These are phyloP conservation scores for Psilanteris sp. DNA, from an alignment of 1,140 invertebrate genomes.

Conservation along the genomic window DNA sequence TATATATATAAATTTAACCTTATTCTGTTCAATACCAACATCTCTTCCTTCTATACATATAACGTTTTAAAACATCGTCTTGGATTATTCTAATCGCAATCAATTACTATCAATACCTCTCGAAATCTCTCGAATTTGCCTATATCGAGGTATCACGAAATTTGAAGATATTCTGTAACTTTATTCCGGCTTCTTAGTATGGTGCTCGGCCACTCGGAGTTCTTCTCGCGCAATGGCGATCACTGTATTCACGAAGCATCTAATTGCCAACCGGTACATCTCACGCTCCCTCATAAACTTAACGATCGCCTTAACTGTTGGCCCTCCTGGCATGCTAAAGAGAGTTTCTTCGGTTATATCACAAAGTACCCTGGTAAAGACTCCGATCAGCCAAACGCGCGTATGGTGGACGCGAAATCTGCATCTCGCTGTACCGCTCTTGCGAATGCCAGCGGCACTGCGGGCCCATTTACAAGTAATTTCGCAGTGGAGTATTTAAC, in stretches of 20 bases:
- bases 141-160: slow-evolving; percentile 6
- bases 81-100: too few species aligned
- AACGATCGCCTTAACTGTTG: slow-evolving; percentile 69
- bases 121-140: too few species aligned
- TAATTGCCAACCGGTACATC: slow-evolving; percentile 63
- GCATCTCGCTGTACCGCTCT: slow-evolving; percentile 59
- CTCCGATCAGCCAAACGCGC: slow-evolving; percentile 51
- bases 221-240: slow-evolving; percentile 59
- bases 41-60: too few species aligned
- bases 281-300: slow-evolving; percentile 67
- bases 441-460: slow-evolving; percentile 50
- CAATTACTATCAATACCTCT: too few species aligned
- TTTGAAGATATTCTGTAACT: slow-evolving; percentile 12
- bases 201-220: slow-evolving; percentile 36
- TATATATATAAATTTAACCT: too few species aligned
- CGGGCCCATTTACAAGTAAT: slow-evolving; percentile 68
- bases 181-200: slow-evolving; percentile 14
- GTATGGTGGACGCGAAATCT: slow-evolving; percentile 62
- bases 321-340: slow-evolving; percentile 75
- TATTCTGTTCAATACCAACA: too few species aligned
- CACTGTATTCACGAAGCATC: slow-evolving; percentile 60
- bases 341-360: slow-evolving; percentile 68
- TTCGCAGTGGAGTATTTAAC: slow-evolving; percentile 64
- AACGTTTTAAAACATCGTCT: too few species aligned
- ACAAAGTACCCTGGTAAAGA: slow-evolving; percentile 74